Percentiles rank a stretch among this genome's conserved stretches.
These are phyloP conservation scores for Chironomus tepperi DNA, from an alignment of 1,140 invertebrate genomes.

Conservation along the genomic window DNA sequence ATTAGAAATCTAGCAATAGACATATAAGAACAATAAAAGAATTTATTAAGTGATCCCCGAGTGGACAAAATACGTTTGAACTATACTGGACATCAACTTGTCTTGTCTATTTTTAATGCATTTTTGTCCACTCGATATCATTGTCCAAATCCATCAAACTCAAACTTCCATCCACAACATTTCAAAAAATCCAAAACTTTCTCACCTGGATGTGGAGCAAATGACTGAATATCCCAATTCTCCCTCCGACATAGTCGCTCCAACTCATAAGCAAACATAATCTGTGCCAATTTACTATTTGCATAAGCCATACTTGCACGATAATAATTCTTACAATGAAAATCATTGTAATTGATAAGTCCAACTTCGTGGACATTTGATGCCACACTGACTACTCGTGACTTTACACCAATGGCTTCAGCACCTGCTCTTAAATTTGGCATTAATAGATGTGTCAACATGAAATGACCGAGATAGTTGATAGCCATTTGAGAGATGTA, in stretches of 20 bases:
- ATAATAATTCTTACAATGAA: slow-evolving; percentile 49
- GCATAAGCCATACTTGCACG: slow-evolving; percentile 61
- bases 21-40: too few species aligned
- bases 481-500: slow-evolving; percentile 75
- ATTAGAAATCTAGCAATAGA: too few species aligned
- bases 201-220: slow-evolving; percentile 73
- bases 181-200: not conserved
- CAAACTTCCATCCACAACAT: too few species aligned
- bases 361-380: slow-evolving; percentile 69
- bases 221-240: slow-evolving; percentile 47
- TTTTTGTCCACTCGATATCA: too few species aligned
- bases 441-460: slow-evolving; percentile 74
- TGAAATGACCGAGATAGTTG: slow-evolving; percentile 83
- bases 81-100: too few species aligned
- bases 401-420: slow-evolving; percentile 44
- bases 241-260: slow-evolving; percentile 49
- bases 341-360: slow-evolving; percentile 64
- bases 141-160: too few species aligned
- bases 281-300: slow-evolving; percentile 80
- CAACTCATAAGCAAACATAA: slow-evolving; percentile 65
- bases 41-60: too few species aligned
- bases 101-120: too few species aligned
- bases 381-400: slow-evolving; percentile 82
- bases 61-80: too few species aligned
- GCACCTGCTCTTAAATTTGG: slow-evolving; percentile 56